phyloP scores from a whole-genome alignment of 2,113 vertebrate genomes.

The Suricata suricatta region DNA sequence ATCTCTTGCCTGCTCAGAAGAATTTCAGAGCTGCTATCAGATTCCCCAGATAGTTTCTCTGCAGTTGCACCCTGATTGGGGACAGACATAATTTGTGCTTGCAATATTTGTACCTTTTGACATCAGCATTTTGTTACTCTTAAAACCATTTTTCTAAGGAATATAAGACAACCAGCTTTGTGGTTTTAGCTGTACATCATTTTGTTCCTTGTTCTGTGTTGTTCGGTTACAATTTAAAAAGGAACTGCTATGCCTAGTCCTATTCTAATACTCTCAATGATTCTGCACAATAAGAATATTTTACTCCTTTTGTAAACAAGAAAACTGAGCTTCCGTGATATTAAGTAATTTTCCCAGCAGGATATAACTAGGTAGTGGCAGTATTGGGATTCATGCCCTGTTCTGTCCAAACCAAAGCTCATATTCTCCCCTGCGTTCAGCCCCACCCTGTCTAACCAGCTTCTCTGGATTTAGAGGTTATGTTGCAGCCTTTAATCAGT shows the following conservation, averaged over 20 bases:
- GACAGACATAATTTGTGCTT: background rate
- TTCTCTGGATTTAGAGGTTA: background rate
- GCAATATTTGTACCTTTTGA: background rate
- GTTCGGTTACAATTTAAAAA: background rate
- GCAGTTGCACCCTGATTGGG: background rate
- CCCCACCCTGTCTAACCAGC: background rate
- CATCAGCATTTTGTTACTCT: background rate
- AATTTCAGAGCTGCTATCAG: background rate
- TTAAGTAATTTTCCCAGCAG: background rate
- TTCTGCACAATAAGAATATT: background rate
- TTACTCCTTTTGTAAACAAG: background rate
- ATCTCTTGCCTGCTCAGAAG: background rate
- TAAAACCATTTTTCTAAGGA: background rate
- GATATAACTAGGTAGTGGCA: background rate
- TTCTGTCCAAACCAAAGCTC: background rate
- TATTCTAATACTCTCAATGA: background rate
- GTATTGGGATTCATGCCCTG: background rate
- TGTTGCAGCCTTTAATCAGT: fast-evolving
- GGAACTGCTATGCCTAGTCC: background rate
- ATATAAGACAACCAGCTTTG: background rate
- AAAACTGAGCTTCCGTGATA: background rate
- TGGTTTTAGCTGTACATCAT: background rate
- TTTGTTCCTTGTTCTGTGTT: background rate
- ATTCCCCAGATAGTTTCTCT: background rate
- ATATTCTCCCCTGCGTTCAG: background rate